Conservation (phyloP, 2,113 vertebrate genomes). For the Telmatochromis sp. region DNA sequence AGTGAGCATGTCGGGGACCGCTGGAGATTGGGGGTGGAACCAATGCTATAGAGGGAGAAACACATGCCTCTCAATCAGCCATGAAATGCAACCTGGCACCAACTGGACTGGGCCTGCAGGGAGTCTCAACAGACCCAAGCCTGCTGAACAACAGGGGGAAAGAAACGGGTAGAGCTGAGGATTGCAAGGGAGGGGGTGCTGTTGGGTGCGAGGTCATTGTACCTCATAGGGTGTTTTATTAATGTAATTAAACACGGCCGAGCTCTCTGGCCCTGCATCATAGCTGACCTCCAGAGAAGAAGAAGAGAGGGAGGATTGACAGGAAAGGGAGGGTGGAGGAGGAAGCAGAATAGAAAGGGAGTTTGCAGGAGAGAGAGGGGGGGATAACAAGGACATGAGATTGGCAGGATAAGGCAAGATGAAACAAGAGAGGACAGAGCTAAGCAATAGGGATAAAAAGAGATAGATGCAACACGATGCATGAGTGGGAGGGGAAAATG, state of each 20-base stretch:
- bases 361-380: not conserved
- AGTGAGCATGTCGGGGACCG: slow-evolving; percentile 48
- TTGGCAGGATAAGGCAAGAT: slow-evolving; percentile 51
- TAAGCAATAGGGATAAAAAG: slow-evolving; percentile 42
- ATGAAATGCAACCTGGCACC: slow-evolving; percentile 65
- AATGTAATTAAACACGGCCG: slow-evolving; percentile 69
- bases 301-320: not conserved
- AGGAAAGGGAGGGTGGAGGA: not conserved
- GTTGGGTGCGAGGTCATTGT: slow-evolving; percentile 57
- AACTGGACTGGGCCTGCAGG: slow-evolving; percentile 49
- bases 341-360: not conserved
- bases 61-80: slow-evolving; percentile 61
- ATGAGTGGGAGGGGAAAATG: slow-evolving; percentile 25
- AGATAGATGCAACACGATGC: slow-evolving; percentile 39
- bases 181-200: not conserved
- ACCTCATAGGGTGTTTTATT: slow-evolving; percentile 69
- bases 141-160: slow-evolving; percentile 26
- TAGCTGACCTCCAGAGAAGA: slow-evolving; percentile 60
- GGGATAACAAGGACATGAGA: slow-evolving; percentile 57
- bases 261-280: slow-evolving; percentile 55
- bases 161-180: not conserved
- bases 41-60: slow-evolving; percentile 39
- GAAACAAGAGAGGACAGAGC: slow-evolving; percentile 48
- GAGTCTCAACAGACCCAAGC: slow-evolving; percentile 34
- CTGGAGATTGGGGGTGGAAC: slow-evolving; percentile 55